These are phyloP conservation scores for Phodopus roborovskii DNA, from an alignment of 2,113 vertebrate genomes.

Conservation along the genomic window DNA sequence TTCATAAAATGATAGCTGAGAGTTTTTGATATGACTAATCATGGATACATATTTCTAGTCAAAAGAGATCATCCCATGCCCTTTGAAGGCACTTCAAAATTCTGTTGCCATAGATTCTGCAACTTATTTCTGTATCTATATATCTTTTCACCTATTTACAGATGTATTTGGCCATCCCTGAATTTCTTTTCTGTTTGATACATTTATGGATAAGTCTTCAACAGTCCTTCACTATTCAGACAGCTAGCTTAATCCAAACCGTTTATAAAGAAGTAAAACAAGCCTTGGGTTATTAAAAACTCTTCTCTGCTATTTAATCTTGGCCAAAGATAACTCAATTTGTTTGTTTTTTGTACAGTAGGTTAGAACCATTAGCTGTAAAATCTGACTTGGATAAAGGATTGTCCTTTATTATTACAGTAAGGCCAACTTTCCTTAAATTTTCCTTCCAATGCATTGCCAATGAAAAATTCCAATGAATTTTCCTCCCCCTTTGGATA, in stretches of 20 bases:
- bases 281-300: constrained; percentile 81
- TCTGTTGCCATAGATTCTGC: not conserved
- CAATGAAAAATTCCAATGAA: not conserved
- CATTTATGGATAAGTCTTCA: not conserved
- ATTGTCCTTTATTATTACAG: constrained; percentile 63
- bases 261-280: constrained; percentile 78
- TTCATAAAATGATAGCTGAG: not conserved
- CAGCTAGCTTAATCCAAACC: constrained; percentile 72
- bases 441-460: not conserved
- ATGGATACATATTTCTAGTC: not conserved
- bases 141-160: not conserved
- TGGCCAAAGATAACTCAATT: constrained; percentile 76
- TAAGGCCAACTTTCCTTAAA: constrained; percentile 24
- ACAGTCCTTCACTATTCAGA: constrained; percentile 60
- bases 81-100: not conserved
- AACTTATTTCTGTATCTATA: not conserved
- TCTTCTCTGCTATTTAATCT: constrained; percentile 77
- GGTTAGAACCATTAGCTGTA: constrained; percentile 71
- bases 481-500: constrained; percentile 70
- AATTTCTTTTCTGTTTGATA: not conserved
- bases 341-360: constrained; percentile 65
- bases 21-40: not conserved
- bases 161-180: not conserved
- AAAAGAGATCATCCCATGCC: not conserved
- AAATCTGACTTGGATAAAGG: constrained; percentile 47